phyloP scores from a whole-genome alignment of 2,797 vertebrate genomes.

The Anguilla anguilla region DNA sequence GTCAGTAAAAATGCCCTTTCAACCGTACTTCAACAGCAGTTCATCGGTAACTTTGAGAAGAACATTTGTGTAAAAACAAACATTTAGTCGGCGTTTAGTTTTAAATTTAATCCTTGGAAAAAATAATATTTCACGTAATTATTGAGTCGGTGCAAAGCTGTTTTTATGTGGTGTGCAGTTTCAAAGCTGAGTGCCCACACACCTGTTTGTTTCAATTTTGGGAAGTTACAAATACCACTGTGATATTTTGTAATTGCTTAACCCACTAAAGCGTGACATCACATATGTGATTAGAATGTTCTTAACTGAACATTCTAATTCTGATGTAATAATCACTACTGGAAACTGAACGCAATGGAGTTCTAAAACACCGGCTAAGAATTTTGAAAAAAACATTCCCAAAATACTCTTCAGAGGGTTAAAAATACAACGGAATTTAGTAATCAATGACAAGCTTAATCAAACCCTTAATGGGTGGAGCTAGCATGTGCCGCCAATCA shows the following conservation, averaged over 20 bases:
- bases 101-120: not conserved
- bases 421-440: not conserved
- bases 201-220: not conserved
- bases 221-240: not conserved
- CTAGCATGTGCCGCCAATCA: not conserved
- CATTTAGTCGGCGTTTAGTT: not conserved
- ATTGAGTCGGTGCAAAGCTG: not conserved
- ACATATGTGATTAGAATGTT: too few species aligned
- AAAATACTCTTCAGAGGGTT: too few species aligned
- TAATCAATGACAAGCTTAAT: not conserved
- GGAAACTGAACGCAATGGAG: too few species aligned
- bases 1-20: not conserved
- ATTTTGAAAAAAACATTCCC: too few species aligned
- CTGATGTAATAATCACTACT: too few species aligned
- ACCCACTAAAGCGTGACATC: too few species aligned
- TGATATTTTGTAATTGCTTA: not conserved
- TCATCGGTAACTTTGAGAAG: not conserved
- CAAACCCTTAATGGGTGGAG: not conserved
- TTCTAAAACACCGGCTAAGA: too few species aligned
- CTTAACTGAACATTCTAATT: too few species aligned
- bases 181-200: not conserved
- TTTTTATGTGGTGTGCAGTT: not conserved
- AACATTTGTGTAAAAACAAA: not conserved
- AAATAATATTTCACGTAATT: not conserved
- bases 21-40: not conserved